Conservation (phyloP, 2,888 invertebrate species). For the Cataglyphis livida region DNA sequence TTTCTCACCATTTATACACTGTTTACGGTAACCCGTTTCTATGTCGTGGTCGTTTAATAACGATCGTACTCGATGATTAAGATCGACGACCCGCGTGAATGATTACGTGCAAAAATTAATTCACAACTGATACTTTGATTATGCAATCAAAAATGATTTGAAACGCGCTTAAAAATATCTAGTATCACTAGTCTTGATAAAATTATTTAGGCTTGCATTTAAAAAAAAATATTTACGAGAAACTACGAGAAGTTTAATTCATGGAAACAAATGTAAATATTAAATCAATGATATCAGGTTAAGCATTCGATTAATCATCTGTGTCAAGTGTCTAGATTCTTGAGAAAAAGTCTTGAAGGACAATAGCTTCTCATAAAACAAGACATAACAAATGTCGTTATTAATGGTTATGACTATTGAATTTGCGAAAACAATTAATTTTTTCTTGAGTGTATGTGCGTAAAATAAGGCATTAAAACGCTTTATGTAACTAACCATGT, state of each 20-base stretch:
- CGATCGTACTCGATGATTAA: slow-evolving; percentile 28
- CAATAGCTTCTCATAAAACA: slow-evolving; percentile 19
- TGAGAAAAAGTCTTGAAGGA: background rate
- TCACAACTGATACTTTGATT: background rate
- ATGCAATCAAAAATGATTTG: background rate
- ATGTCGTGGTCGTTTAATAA: slow-evolving; percentile 29
- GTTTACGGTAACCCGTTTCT: slow-evolving; percentile 29
- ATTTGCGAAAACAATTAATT: slow-evolving; percentile 7
- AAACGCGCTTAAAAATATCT: background rate
- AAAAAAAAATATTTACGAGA: background rate
- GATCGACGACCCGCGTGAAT: slow-evolving; percentile 16
- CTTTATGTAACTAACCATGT: background rate
- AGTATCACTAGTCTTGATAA: background rate
- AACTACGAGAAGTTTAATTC: background rate
- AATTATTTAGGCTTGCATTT: background rate
- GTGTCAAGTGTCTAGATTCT: background rate
- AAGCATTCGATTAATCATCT: background rate
- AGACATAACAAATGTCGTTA: background rate
- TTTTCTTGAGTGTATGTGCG: background rate
- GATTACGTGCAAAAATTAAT: slow-evolving; percentile 36
- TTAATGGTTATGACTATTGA: slow-evolving; percentile 13
- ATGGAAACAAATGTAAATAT: background rate
- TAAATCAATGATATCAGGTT: background rate
- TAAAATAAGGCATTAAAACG: slow-evolving; percentile 1
- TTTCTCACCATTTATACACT: slow-evolving; percentile 41